Evolutionary conservation across 53 echinoderm and acorn worm genomes (phyloP), one percentile per base, ranked within the genome.

Genomic region (Mesocentrotus franciscanus): DNA sequence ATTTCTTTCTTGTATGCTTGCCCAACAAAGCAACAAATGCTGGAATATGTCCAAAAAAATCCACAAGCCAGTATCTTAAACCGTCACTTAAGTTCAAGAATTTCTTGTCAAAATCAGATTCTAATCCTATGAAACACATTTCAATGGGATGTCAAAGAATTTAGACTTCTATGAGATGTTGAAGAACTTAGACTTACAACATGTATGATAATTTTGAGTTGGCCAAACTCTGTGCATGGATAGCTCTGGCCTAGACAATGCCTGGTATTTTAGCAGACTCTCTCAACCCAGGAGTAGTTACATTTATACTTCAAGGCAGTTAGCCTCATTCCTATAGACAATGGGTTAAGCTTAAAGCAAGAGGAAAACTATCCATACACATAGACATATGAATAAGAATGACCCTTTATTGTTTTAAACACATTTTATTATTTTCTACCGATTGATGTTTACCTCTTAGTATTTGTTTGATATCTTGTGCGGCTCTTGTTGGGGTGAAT

Each of bases 401-500:
- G 2, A 66, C 17, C 17, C 17, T 5, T 4, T 68, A 6, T 24
- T 68, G 24, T 26, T 68, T 68, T 24, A 26, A 4, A 61, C 15
- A 61, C 8, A 4, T 24, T 24, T 68, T 68, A 24, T 68, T 68
- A 68, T 26, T 22, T 49, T 22, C 68, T 24, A 26, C 68, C 20
- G 0, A 22, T 24, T 68, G 68, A 68, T 30, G 24, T 91, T 92
- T 95, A 99, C 99, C 99, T 98, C 97, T 98, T 14, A 99, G 95
- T 92, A 99, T 96, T 68, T 98, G 98, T 90, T 99, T 99, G 96
- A 99, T 97, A 89, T 99, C 98, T 58, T 97, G 96, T n/a, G 99
- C 99, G 56, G 99, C 99, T 95, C 98, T 95, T 71, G 97, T 97
- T n/a, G 99, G 97, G 49, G 99, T 99, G 93, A 99, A 99, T 92